Evolutionary conservation across 2,888 invertebrate species (phyloP).

Genomic region (Mesorhabditis sp.): DNA sequence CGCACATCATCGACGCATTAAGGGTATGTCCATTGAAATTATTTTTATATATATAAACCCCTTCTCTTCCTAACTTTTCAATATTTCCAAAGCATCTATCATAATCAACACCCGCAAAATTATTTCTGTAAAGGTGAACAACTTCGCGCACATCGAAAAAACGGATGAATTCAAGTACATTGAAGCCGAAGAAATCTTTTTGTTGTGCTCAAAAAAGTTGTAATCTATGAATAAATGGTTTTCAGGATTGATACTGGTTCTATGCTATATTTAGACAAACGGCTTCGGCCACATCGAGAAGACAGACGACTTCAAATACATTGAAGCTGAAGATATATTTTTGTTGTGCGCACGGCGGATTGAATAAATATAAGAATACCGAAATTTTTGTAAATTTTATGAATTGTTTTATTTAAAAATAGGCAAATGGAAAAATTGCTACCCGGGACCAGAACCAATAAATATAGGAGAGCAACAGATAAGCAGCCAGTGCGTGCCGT

Average conservation of each 20-base stretch:
- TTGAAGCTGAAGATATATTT: conserved; percentile 51
- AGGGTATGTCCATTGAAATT: conserved; percentile 25
- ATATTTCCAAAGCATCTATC: not conserved
- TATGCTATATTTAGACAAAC: conserved; percentile 5
- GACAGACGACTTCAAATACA: conserved; percentile 46
- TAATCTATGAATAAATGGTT: conserved; percentile 9
- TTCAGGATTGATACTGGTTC: not conserved
- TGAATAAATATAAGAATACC: conserved; percentile 8
- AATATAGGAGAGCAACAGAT: no score
- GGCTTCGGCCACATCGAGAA: conserved; percentile 11
- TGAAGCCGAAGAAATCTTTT: conserved; percentile 50
- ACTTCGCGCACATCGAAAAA: conserved; percentile 43
- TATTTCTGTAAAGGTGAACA: not conserved
- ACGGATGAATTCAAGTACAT: conserved; percentile 49
- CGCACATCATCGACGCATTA: conserved; percentile 40
- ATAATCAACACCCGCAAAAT: no score
- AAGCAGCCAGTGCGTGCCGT: no score
- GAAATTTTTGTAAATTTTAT: no score
- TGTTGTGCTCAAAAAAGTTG: conserved; percentile 47
- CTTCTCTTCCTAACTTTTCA: not conserved
- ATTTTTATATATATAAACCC: not conserved
- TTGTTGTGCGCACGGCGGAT: conserved; percentile 47
- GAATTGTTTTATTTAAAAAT: no score
- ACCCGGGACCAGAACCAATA: no score
- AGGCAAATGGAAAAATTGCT: no score